Base-by-base conservation (phyloP, 2,797 vertebrate species). In the Urocyon cinereoargenteus region DNA sequence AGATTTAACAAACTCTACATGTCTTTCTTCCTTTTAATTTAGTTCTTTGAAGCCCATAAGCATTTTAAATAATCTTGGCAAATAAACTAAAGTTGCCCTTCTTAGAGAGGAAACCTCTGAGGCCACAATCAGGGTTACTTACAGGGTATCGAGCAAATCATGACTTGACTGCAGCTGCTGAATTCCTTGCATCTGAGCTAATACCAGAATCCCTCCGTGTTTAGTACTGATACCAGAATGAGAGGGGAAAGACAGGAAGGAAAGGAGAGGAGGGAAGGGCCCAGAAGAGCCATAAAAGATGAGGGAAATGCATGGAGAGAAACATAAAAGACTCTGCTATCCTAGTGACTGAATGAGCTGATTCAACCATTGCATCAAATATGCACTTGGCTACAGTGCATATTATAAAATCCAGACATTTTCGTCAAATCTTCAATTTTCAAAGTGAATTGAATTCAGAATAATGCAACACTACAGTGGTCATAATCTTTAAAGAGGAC, bases 71-170 rank as follows among this genome's bases (percentile, higher is more conserved):
- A 55, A 77, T 8, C 83, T 94, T 73, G 83, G 86, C 95, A 98
- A 97, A 51, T 85, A 88, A 1, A 66, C 94, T 97, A 97, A 98
- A 97, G 82, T 96, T 92, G 72, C 53, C 66, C 72, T 97, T 62
- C 61, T 98, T 93, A 92, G 16, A 93, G 94, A 94, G 96, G 90
- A 98, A 97, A 88, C 93, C 81, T 97, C 61, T 1, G 94, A 96
- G 94, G 94, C 98, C 98, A 96, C 6, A 77, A 94, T 86, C 59
- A 93, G 94, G 97, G 94, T 98, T 94, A 97, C 68, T n/a, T 36
- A 64, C 1, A 68, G 84, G 96, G 92, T 92, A 97, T 73, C 57
- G 40, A 72, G 0, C 3, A 86, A 94, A 97, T 84, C 90, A 59
- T 1, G 15, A 92, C 62, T 59, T 91, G 0, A 55, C 86, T 96